Percentiles rank a stretch among this genome's conserved stretches.
phyloP scores from a whole-genome alignment of 2,797 vertebrate genomes.

The Pyrocephalus nanus region DNA sequence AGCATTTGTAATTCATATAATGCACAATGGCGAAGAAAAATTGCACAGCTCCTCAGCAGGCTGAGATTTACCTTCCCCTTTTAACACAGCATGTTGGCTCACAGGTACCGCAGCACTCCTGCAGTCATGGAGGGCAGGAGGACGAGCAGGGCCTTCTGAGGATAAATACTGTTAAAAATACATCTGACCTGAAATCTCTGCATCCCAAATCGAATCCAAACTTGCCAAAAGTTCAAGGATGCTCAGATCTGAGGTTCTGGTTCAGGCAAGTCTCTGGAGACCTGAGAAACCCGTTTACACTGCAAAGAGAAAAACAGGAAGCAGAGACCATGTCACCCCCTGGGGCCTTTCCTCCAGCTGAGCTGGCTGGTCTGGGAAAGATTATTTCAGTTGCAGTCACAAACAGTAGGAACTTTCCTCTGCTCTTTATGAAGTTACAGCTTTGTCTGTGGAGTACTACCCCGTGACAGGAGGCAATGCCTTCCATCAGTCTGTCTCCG shows the following conservation, averaged over 20 bases:
- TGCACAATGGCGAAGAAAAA: not conserved
- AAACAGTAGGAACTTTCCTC: not conserved
- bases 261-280: not conserved
- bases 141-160: not conserved
- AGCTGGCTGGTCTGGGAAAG: not conserved
- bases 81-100: not conserved
- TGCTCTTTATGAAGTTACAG: not conserved
- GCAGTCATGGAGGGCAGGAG: not conserved
- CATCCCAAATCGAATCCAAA: not conserved
- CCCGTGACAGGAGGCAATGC: not conserved
- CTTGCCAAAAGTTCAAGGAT: slow-evolving; percentile 46
- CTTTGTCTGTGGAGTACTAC: not conserved
- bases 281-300: not conserved
- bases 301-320: slow-evolving; percentile 43
- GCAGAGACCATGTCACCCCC: not conserved
- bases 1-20: not conserved
- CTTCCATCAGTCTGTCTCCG: not conserved
- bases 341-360: slow-evolving; percentile 26
- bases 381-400: not conserved
- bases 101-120: not conserved
- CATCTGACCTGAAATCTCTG: not conserved
- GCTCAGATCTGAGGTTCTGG: not conserved
- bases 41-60: not conserved
- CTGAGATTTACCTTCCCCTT: not conserved
- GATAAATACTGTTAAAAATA: not conserved